Percentiles rank a stretch among this genome's conserved stretches.
Conservation (phyloP, 2,113 vertebrate genomes). For the Ageneiosus marmoratus region DNA sequence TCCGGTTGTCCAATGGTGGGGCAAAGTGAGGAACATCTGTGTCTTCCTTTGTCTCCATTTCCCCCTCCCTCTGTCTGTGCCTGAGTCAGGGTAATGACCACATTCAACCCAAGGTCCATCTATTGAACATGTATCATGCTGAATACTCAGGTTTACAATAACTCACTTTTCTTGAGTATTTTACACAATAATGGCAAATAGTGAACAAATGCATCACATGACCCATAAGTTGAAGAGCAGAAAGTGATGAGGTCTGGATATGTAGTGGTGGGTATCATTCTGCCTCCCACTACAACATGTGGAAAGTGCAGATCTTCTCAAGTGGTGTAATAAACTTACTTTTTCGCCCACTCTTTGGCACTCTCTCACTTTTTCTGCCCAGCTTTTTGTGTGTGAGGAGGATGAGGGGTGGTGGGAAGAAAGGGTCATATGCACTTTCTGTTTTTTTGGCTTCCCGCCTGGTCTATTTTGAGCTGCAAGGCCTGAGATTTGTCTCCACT, state of each 20-base stretch:
- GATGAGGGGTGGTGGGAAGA: constrained; percentile 45
- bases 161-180: not conserved
- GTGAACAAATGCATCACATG: not conserved
- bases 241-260: not conserved
- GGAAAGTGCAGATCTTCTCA: constrained; percentile 13
- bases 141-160: not conserved
- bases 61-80: constrained; percentile 27
- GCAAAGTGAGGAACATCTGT: constrained; percentile 32
- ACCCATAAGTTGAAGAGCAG: constrained; percentile 9
- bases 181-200: not conserved
- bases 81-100: constrained; percentile 69
- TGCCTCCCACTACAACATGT: constrained; percentile 26
- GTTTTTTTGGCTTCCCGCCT: constrained; percentile 63
- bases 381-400: constrained; percentile 31
- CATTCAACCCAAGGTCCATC: constrained; percentile 57
- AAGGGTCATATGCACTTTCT: constrained; percentile 61
- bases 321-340: constrained; percentile 28
- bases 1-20: constrained; percentile 34
- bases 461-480: constrained; percentile 65
- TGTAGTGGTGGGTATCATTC: constrained; percentile 10
- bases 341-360: constrained; percentile 40
- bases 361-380: constrained; percentile 37
- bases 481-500: constrained; percentile 64
- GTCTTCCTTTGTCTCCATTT: constrained; percentile 20
- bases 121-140: constrained; percentile 19